A percentile compares a stretch with the other conserved stretches of the same genome.
phyloP scores from a whole-genome alignment of 2,888 invertebrate genomes.

The Coenonympha glycerion region DNA sequence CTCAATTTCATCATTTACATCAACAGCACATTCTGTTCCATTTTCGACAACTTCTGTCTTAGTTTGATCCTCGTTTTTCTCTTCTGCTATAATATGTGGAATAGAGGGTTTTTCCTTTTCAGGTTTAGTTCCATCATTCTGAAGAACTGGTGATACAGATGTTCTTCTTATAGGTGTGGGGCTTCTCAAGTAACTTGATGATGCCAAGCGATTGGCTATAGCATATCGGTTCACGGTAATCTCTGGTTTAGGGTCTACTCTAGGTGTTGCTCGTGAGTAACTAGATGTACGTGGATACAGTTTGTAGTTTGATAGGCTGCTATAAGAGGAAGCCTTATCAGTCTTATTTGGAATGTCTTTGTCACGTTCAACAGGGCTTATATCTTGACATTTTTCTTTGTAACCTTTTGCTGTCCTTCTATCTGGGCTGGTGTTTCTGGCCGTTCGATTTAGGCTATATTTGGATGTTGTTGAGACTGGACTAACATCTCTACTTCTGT shows the following conservation, averaged over 20 bases:
- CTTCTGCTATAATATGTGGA: slow-evolving; percentile 37
- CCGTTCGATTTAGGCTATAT: slow-evolving; percentile 57
- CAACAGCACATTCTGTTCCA: slow-evolving; percentile 31
- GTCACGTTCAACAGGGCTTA: slow-evolving; percentile 73
- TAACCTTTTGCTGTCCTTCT: slow-evolving; percentile 54
- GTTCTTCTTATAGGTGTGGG: slow-evolving; percentile 57
- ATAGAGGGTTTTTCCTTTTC: slow-evolving; percentile 46
- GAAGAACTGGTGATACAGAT: slow-evolving; percentile 57
- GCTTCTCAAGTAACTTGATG: slow-evolving; percentile 60
- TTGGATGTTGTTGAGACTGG: slow-evolving; percentile 65
- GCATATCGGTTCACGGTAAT: slow-evolving; percentile 56
- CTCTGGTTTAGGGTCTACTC: slow-evolving; percentile 52
- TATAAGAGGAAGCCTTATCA: slow-evolving; percentile 73
- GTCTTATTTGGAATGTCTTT: slow-evolving; percentile 76
- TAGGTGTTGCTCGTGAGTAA: slow-evolving; percentile 51
- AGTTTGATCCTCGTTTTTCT: slow-evolving; percentile 29
- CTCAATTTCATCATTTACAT: slow-evolving; percentile 49
- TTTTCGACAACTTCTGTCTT: slow-evolving; percentile 32
- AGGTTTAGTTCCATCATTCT: slow-evolving; percentile 40
- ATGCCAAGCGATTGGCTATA: slow-evolving; percentile 58
- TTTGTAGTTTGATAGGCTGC: slow-evolving; percentile 68
- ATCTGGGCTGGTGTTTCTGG: slow-evolving; percentile 71
- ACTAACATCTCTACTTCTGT: slow-evolving; percentile 75
- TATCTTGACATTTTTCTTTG: slow-evolving; percentile 72
- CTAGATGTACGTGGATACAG: slow-evolving; percentile 69